Base-by-base conservation (phyloP, 1,140 invertebrate species). In the Copidosoma floridanum region DNA sequence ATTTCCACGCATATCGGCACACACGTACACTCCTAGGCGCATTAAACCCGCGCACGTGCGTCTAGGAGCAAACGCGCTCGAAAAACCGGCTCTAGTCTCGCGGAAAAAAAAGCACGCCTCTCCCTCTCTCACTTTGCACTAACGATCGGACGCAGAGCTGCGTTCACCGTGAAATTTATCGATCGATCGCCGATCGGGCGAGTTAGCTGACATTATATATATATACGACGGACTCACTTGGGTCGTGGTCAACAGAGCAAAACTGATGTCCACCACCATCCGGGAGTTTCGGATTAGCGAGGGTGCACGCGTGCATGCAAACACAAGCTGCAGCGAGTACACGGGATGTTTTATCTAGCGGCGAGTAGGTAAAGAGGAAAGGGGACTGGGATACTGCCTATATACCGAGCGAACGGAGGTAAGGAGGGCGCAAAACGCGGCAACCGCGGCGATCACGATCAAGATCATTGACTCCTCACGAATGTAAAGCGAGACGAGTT, bases 381-480 rank as follows among this genome's bases (percentile, higher is more conserved):
- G 55, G 40, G 37, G 37, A 43, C 16, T 40, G 37, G 59, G 51
- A 50, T n/a, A n/a, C n/a, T n/a, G n/a, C n/a, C n/a, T n/a, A n/a
- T n/a, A n/a, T n/a, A n/a, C n/a, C n/a, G n/a, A n/a, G n/a, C n/a
- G n/a, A n/a, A n/a, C n/a, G n/a, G n/a, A n/a, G 51, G 59, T 35
- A 55, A 37, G 29, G 50, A 60, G 40, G 27, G 51, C 47, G 43
- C 50, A 54, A 47, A 24, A 26, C 41, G 41, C 41, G 16, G 43
- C 44, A 51, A 40, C 44, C 47, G 24, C 40, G 50, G 38, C 23
- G 65, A 73, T 72, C 70, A 67, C 69, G 73, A 75, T 75, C 71
- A 71, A 70, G 73, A 73, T 75, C 72, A 72, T 72, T 68, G 72
- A 74, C 71, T 71, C 65, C 67, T 65, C 67, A 64, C 66, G 69